Percentiles rank a stretch among this genome's conserved stretches.
Conservation (phyloP, 2,888 invertebrate species). For the Ornithoptera priamus region DNA sequence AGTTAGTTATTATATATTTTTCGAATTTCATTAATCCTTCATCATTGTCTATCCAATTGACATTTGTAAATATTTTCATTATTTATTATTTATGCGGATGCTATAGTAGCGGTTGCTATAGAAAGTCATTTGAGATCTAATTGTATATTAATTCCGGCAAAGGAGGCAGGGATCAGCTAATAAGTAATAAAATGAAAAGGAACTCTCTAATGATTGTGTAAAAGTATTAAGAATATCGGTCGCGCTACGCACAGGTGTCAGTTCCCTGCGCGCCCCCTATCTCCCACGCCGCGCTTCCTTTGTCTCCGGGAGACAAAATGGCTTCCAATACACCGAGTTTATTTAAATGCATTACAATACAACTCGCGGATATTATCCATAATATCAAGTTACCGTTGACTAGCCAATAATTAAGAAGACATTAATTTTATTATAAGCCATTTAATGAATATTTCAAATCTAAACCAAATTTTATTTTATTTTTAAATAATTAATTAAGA, state of each 20-base stretch:
- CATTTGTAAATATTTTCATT: too few species aligned
- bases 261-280: conserved; percentile 45
- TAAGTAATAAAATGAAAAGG: too few species aligned
- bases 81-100: too few species aligned
- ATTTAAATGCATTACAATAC: neutral
- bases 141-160: too few species aligned
- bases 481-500: too few species aligned
- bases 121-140: too few species aligned
- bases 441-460: neutral
- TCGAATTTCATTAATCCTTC: too few species aligned
- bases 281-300: conserved; percentile 48
- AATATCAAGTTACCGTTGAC: neutral
- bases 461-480: neutral
- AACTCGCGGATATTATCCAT: neutral
- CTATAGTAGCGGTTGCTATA: too few species aligned
- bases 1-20: too few species aligned
- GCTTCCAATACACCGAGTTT: conserved; percentile 6
- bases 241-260: conserved; percentile 50
- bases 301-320: conserved; percentile 39
- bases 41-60: too few species aligned
- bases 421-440: too few species aligned
- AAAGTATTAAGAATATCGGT: conserved; percentile 40
- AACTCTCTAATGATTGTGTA: neutral
- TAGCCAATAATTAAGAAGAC: neutral
- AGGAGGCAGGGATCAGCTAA: too few species aligned